phyloP scores from a whole-genome alignment of 2,113 vertebrate species.

The Zapus hudsonius region DNA sequence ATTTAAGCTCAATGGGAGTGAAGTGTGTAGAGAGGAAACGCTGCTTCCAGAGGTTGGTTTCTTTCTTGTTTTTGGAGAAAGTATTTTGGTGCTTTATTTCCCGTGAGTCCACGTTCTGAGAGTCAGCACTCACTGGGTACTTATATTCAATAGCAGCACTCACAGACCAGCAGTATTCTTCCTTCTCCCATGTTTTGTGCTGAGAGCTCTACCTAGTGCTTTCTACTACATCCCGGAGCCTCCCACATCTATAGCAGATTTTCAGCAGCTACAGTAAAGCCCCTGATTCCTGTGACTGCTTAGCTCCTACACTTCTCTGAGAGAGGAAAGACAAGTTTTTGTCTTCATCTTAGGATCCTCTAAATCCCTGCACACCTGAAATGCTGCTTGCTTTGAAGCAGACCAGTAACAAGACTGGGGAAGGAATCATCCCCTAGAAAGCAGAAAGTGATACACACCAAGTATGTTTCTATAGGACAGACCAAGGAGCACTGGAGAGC shows the following conservation, averaged over 20 bases:
- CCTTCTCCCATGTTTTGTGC: conserved; percentile 59
- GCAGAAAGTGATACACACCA: not conserved
- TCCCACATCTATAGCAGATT: not conserved
- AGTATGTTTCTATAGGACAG: not conserved
- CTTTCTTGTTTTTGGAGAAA: conserved; percentile 69
- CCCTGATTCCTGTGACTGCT: not conserved
- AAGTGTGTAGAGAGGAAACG: conserved; percentile 69
- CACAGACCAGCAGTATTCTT: conserved; percentile 77
- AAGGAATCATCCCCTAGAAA: not conserved
- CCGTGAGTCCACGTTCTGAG: conserved; percentile 82
- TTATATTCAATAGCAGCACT: conserved; percentile 82
- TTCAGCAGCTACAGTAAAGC: not conserved
- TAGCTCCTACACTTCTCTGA: not conserved
- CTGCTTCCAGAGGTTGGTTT: conserved; percentile 65
- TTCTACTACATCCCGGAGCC: conserved; percentile 61
- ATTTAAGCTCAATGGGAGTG: conserved; percentile 80
- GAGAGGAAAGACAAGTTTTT: conserved; percentile 5
- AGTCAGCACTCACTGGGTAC: conserved; percentile 83
- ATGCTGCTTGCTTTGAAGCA: not conserved
- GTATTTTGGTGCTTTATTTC: conserved; percentile 81
- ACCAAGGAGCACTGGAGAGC: not conserved
- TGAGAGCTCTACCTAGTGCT: conserved; percentile 77
- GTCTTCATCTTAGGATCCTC: conserved; percentile 39
- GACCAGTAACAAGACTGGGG: not conserved
- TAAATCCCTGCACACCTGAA: conserved; percentile 5